Percentiles rank a stretch among this genome's conserved stretches.
Evolutionary conservation across 2,797 vertebrate species (phyloP).

Genomic region (Okamejei kenojei): DNA sequence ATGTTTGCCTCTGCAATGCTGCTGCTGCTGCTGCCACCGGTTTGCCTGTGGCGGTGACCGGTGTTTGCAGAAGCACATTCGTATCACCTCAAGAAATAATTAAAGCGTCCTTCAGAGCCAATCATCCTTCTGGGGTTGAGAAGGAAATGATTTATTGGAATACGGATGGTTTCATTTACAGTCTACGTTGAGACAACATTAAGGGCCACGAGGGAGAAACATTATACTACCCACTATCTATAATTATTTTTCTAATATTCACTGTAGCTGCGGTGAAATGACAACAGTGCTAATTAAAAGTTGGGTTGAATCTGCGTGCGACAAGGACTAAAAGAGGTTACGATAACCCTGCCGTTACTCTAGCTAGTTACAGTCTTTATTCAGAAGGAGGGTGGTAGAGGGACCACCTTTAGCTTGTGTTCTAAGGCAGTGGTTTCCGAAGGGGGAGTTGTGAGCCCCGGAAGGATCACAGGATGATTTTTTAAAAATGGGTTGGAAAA

Average conservation of each 20-base stretch:
- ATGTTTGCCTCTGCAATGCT: background rate
- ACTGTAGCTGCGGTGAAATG: background rate
- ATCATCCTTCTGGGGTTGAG: background rate
- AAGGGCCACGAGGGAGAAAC: background rate
- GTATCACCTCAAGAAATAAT: slow-evolving; percentile 29
- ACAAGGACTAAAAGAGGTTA: background rate
- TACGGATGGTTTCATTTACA: slow-evolving; percentile 12
- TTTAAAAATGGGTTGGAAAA: too few species aligned
- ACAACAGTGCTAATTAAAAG: background rate
- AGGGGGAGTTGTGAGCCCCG: too few species aligned
- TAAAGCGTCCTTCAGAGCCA: slow-evolving; percentile 13
- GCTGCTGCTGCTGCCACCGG: too few species aligned
- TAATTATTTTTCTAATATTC: background rate
- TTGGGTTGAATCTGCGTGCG: background rate
- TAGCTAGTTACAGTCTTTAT: too few species aligned
- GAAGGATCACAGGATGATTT: too few species aligned
- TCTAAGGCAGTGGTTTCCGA: background rate
- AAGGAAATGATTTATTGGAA: slow-evolving; percentile 32
- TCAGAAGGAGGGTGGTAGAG: background rate
- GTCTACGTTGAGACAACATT: background rate
- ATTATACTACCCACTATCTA: background rate
- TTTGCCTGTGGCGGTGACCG: background rate
- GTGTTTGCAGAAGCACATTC: background rate
- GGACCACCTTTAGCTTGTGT: background rate
- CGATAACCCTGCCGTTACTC: background rate